phyloP scores from a whole-genome alignment of 2,888 invertebrate genomes.

The Perizoma affinitatum region DNA sequence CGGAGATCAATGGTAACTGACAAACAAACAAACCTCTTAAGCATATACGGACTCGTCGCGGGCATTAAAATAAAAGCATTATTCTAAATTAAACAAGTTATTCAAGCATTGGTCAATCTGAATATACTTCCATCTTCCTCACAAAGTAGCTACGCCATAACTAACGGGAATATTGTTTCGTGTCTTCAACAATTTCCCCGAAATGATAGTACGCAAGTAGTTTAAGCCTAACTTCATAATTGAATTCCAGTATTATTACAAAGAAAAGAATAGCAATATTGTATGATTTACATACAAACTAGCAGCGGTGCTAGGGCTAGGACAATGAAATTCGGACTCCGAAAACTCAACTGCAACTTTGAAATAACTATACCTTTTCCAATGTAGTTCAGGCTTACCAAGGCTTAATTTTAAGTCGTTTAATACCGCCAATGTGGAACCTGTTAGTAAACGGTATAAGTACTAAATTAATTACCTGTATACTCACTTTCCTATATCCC shows the following conservation, averaged over 20 bases:
- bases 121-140: background rate
- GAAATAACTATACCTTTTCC: no score
- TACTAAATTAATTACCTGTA: no score
- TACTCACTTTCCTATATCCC: no score
- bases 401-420: no score
- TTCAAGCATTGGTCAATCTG: background rate
- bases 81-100: no score
- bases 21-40: no score
- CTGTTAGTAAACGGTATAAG: no score
- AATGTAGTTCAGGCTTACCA: no score
- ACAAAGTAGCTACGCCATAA: constrained; percentile 1
- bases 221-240: constrained; percentile 42
- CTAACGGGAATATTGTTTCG: constrained; percentile 19
- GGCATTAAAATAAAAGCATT: no score
- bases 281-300: constrained; percentile 50
- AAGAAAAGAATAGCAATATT: constrained; percentile 41
- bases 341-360: background rate
- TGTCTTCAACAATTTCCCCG: constrained; percentile 25
- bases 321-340: constrained; percentile 3
- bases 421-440: no score
- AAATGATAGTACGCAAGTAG: constrained; percentile 36
- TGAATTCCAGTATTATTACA: constrained; percentile 48
- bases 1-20: no score
- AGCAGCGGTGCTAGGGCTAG: constrained; percentile 24
- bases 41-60: no score